These are phyloP conservation scores for Bellardia pandia DNA, from an alignment of 2,888 invertebrate species.

Conservation along the genomic window DNA sequence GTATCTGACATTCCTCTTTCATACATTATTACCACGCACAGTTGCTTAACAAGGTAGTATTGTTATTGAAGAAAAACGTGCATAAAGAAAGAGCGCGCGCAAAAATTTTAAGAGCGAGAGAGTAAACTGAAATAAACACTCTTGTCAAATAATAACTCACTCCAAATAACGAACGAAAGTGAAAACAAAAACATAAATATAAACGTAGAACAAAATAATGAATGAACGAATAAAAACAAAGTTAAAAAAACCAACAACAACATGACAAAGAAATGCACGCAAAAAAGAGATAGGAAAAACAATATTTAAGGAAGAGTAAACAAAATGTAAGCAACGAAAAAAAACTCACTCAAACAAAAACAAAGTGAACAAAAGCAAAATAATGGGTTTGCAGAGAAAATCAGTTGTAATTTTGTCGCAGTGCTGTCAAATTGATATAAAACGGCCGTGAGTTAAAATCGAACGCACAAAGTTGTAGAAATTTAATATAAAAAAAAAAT, in stretches of 20 bases:
- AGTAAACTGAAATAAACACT: neutral
- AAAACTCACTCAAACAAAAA: conserved; percentile 55
- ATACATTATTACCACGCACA: neutral
- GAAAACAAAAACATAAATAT: conserved; percentile 62
- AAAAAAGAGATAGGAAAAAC: conserved; percentile 11
- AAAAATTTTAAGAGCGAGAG: conserved; percentile 21
- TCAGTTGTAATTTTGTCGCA: conserved; percentile 77
- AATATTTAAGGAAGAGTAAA: conserved; percentile 33
- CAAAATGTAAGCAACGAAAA: neutral
- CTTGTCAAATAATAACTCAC: neutral
- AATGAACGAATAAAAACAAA: conserved; percentile 72
- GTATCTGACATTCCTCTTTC: conserved; percentile 52
- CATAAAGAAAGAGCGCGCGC: conserved; percentile 35
- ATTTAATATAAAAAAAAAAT: conserved; percentile 5
- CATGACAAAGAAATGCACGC: neutral
- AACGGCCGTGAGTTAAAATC: conserved; percentile 59
- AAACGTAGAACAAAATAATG: conserved; percentile 42
- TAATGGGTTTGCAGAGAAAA: conserved; percentile 48
- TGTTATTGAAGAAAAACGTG: conserved; percentile 33
- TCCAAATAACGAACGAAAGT: conserved; percentile 64
- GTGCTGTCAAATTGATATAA: conserved; percentile 69
- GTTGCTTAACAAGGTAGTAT: conserved; percentile 24
- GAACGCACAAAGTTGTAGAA: conserved; percentile 65
- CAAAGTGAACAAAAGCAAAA: conserved; percentile 30
- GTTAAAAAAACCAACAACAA: conserved; percentile 2